These are phyloP conservation scores for Andinoacara biseriatus DNA, from an alignment of 2,113 vertebrate species.

Conservation along the genomic window DNA sequence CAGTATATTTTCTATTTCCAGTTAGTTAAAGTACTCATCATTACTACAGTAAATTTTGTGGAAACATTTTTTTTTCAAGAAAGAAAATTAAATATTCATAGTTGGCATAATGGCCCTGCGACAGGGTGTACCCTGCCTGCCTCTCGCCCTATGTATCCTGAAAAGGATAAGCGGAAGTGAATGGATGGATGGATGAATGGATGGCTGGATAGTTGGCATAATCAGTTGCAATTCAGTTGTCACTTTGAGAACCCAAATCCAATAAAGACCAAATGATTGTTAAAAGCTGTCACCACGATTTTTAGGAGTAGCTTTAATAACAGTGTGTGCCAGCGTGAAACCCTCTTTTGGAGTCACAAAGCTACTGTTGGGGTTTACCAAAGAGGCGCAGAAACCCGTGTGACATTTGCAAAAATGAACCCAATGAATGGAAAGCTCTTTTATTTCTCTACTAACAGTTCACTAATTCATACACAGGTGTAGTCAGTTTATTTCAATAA, in stretches of 20 bases:
- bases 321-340: background rate
- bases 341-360: no score
- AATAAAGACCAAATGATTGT: background rate
- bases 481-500: no score
- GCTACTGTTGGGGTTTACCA: background rate
- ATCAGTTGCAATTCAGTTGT: background rate
- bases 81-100: background rate
- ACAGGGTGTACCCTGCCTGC: no score
- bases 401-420: no score
- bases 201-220: background rate
- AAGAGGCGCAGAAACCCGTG: background rate
- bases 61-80: no score
- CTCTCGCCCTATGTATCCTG: no score
- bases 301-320: background rate
- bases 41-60: background rate
- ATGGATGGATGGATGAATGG: no score
- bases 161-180: no score
- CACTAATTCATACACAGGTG: no score
- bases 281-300: rapidly evolving
- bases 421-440: no score
- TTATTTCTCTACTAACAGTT: no score
- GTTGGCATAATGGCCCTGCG: background rate
- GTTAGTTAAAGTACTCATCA: background rate
- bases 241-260: no score
- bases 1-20: background rate